Evolutionary conservation across 2,113 vertebrate species (phyloP).

Genomic region (Pelusios castaneus): DNA sequence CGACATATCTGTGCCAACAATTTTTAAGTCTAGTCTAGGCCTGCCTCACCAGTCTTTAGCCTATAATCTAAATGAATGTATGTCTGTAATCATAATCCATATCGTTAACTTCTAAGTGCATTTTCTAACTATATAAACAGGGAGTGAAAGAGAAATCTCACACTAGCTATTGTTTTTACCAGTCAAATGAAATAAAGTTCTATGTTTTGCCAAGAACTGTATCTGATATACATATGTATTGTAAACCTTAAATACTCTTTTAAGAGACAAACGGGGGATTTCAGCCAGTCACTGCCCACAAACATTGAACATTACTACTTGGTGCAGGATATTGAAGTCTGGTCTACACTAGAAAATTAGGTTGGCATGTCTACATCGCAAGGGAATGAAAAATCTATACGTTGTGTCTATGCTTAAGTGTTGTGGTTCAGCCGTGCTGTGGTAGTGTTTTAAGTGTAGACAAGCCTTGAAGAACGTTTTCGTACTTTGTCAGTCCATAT

Average conservation of each 20-base stretch:
- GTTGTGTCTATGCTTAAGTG: neutral
- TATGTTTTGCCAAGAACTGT: neutral
- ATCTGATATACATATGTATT: neutral
- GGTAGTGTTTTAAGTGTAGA: neutral
- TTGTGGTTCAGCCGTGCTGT: neutral
- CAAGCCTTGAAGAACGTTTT: neutral
- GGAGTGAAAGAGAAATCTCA: neutral
- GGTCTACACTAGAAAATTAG: neutral
- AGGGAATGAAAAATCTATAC: too few species aligned
- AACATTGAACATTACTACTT: neutral
- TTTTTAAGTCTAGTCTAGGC: neutral
- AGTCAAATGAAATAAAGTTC: neutral
- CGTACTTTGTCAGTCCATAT: neutral
- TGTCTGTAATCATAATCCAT: neutral
- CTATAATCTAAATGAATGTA: neutral
- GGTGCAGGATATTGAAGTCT: neutral
- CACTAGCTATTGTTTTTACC: neutral
- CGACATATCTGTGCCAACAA: neutral
- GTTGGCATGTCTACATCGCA: neutral
- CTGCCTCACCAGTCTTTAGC: neutral
- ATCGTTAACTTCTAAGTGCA: neutral
- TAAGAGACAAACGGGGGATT: neutral
- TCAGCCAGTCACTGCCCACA: neutral
- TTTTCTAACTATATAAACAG: neutral
- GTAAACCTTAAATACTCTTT: neutral